Base-by-base conservation (phyloP, 2,888 invertebrate genomes). In the Drosophila nr. perissopoda region DNA sequence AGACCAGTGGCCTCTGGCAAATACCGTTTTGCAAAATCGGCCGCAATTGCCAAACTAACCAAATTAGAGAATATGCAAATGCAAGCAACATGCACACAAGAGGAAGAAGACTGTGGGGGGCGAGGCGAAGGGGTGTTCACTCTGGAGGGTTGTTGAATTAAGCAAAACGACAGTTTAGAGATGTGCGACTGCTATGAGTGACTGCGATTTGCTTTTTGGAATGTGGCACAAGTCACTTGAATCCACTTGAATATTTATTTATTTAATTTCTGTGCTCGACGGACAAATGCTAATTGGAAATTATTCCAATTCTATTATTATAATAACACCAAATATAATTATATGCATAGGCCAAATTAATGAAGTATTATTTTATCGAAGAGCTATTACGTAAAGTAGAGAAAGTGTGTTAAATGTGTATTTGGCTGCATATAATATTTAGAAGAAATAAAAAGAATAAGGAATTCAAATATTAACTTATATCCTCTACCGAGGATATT, bases 21-120 rank as follows among this genome's bases (percentile, higher is more conserved):
- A 84, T 89, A 84, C 79, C 84, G 78, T 86, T 86, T 89, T 85
- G 88, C 83, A 82, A 89, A 86, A 89, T 88, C 86, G 90, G 88
- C 86, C 90, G 79, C 86, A 89, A 87, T 88, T 89, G 86, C 83
- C 88, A 89, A 86, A 86, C 88, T 85, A 88, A 83, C 83, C 88
- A 87, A 89, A 88, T 87, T 89, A 86, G 90, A 79, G 86, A 88
- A 88, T 86, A 86, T 86, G 86, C 83, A 89, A 89, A 89, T 88
- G 88, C 83, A 76, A 74, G 79, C 86, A 81, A 81, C 76, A 86
- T 83, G 69, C 75, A 73, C 51, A 80, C 73, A 53, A 34, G 57
- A 46, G 25, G 33, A 18, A 10, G 54, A 11, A n/a, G 38, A 48
- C 13, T 31, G 25, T 13, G 10, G 38, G 27, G 1, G 38, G 4